Evolutionary conservation across 2,888 invertebrate species (phyloP).

Genomic region (Drosophila lutescens): DNA sequence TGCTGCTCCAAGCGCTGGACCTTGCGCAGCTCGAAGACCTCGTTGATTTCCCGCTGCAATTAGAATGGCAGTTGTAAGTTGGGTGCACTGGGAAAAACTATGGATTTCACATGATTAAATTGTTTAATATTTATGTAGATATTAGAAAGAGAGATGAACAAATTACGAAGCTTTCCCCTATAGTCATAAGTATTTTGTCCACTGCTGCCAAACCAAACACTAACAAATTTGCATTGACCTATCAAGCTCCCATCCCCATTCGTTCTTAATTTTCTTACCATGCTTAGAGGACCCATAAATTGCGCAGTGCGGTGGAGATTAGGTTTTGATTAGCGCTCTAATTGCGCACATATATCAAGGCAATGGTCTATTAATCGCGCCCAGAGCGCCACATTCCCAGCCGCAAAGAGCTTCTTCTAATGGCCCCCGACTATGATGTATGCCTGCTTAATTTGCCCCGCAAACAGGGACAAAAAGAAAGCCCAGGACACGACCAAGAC

Average conservation of each 20-base stretch:
- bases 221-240: neutral
- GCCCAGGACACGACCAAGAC: conserved; percentile 57
- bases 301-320: conserved; percentile 44
- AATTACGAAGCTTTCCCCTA: neutral
- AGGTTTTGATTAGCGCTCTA: conserved; percentile 70
- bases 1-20: conserved; percentile 74
- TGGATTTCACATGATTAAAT: too few relatives aligned
- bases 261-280: neutral
- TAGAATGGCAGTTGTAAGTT: conserved; percentile 55
- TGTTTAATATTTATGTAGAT: too few relatives aligned
- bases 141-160: neutral
- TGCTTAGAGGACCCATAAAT: conserved; percentile 50
- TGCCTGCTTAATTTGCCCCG: conserved; percentile 67
- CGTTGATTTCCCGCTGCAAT: conserved; percentile 84
- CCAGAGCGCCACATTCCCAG: conserved; percentile 35
- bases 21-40: conserved; percentile 84
- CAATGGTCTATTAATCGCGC: conserved; percentile 46
- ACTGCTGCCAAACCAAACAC: too few relatives aligned
- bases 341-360: conserved; percentile 72
- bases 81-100: conserved; percentile 7
- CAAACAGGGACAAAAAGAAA: conserved; percentile 52
- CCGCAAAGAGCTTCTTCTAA: conserved; percentile 51
- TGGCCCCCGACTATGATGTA: conserved; percentile 67
- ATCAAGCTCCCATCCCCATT: neutral
- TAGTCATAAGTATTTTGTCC: too few relatives aligned